phyloP scores from a whole-genome alignment of 2,888 invertebrate genomes.

The Furcula furcula region DNA sequence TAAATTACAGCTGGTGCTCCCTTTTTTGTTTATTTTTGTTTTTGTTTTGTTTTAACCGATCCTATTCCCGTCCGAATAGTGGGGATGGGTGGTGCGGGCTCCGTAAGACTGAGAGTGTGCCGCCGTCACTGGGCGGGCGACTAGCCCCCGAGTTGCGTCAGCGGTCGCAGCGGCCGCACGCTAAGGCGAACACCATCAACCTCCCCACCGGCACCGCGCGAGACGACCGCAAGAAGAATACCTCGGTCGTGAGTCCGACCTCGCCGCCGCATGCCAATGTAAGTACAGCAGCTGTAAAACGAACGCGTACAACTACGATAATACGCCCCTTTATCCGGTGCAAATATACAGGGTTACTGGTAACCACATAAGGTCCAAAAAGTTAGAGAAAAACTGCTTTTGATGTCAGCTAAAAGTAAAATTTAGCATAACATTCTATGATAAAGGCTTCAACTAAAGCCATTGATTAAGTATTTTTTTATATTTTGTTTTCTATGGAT shows the following conservation, averaged over 20 bases:
- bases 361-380: no score
- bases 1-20: slow-evolving; percentile 49
- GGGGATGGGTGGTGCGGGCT: slow-evolving; percentile 66
- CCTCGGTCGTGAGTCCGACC: slow-evolving; percentile 55
- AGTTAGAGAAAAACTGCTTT: no score
- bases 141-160: slow-evolving; percentile 57
- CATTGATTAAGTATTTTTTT: no score
- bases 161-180: slow-evolving; percentile 67
- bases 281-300: no score
- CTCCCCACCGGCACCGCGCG: slow-evolving; percentile 73
- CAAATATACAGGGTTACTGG: no score
- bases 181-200: slow-evolving; percentile 83
- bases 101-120: slow-evolving; percentile 71
- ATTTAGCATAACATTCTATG: no score
- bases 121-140: slow-evolving; percentile 60
- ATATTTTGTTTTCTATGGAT: no score
- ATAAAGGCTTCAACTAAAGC: no score
- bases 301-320: no score
- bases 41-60: slow-evolving; percentile 44
- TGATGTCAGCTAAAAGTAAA: no score
- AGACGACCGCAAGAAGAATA: slow-evolving; percentile 59
- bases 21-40: slow-evolving; percentile 45
- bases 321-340: background rate
- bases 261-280: slow-evolving; percentile 71
- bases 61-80: slow-evolving; percentile 63